Evolutionary conservation across 1,140 invertebrate species (phyloP).

Genomic region (Drosophila guanche): DNA sequence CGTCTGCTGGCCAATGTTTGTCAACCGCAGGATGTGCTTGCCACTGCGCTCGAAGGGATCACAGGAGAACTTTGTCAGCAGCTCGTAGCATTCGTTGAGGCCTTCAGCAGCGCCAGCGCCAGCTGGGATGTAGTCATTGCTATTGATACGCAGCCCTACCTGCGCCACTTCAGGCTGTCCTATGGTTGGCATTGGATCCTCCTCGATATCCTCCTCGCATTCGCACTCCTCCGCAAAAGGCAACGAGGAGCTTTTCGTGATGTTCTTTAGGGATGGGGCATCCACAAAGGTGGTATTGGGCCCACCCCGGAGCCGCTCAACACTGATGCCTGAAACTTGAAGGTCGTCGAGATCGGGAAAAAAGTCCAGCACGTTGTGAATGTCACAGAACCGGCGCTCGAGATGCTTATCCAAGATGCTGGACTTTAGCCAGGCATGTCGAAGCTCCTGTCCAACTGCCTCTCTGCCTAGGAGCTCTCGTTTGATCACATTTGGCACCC

Average conservation of each 20-base stretch:
- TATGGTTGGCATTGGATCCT: neutral
- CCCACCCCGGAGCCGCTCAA: neutral
- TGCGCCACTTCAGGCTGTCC: constrained; percentile 1
- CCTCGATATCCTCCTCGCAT: neutral
- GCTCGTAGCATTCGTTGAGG: constrained; percentile 42
- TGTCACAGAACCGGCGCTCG: constrained; percentile 34
- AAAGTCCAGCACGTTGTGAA: constrained; percentile 64
- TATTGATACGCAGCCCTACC: constrained; percentile 46
- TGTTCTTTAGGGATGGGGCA: constrained; percentile 14
- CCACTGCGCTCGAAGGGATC: constrained; percentile 46
- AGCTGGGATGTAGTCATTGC: constrained; percentile 30
- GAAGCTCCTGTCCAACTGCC: constrained; percentile 9
- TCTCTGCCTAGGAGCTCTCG: constrained; percentile 54
- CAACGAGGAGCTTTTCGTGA: constrained; percentile 19
- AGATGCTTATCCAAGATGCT: constrained; percentile 52
- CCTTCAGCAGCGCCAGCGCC: neutral
- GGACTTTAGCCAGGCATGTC: constrained; percentile 53
- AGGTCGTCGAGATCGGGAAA: constrained; percentile 60
- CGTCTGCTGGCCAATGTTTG: constrained; percentile 61
- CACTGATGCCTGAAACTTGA: constrained; percentile 48
- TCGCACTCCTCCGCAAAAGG: constrained; percentile 23
- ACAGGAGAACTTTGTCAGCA: constrained; percentile 44
- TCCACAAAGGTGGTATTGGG: constrained; percentile 7
- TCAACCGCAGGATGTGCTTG: constrained; percentile 48
- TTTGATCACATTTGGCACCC: constrained; percentile 47